These are phyloP conservation scores for Eupsilia transversa DNA, from an alignment of 2,888 invertebrate genomes.

Conservation along the genomic window DNA sequence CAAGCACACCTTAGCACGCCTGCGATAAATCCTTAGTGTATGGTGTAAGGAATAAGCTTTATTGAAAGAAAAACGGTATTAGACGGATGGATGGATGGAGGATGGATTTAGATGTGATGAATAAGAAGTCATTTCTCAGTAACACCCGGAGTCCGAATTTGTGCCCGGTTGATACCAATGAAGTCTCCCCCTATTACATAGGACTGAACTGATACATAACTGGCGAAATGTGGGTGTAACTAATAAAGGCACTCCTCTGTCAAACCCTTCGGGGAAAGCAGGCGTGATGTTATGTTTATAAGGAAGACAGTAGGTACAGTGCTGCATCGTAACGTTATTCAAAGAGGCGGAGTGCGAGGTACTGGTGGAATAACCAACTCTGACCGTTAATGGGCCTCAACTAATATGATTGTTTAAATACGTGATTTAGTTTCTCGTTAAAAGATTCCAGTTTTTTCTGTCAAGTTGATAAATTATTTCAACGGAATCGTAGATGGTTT, in stretches of 20 bases:
- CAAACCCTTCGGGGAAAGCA: too few relatives aligned
- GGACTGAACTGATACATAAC: neutral
- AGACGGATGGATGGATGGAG: neutral
- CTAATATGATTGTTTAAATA: neutral
- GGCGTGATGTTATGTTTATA: neutral
- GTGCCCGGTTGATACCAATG: too few relatives aligned
- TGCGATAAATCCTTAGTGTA: constrained; percentile 79
- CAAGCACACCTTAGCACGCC: constrained; percentile 82
- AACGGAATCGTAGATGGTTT: neutral
- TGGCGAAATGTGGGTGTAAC: neutral
- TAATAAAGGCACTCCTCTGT: neutral
- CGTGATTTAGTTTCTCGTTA: neutral
- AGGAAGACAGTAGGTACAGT: neutral
- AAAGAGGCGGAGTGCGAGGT: neutral
- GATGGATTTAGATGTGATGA: neutral
- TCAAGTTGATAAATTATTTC: neutral
- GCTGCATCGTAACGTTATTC: neutral
- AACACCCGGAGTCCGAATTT: neutral
- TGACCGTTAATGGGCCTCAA: neutral
- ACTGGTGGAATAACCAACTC: too few relatives aligned
- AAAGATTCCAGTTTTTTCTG: neutral
- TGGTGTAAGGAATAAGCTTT: constrained; percentile 69
- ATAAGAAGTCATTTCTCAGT: neutral
- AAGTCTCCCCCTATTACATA: neutral
- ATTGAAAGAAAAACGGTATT: neutral